These are phyloP conservation scores for Habropoda laboriosa DNA, from an alignment of 1,140 invertebrate species.

Conservation along the genomic window DNA sequence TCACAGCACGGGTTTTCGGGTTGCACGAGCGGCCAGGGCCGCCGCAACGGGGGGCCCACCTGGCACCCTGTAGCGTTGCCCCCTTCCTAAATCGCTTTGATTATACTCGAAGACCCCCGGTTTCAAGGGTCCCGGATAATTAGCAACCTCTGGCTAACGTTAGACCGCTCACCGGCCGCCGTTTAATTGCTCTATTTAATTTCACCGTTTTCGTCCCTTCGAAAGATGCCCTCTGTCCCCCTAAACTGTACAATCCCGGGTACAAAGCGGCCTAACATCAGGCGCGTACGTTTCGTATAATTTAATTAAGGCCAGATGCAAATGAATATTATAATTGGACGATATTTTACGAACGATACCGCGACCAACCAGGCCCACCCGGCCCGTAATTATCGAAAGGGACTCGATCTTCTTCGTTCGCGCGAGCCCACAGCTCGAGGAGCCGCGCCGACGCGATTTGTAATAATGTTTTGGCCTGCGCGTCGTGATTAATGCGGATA, in stretches of 20 bases:
- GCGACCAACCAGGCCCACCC: background rate
- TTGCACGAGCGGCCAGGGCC: conserved; percentile 32
- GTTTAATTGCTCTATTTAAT: conserved; percentile 60
- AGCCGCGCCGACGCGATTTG: too few relatives aligned
- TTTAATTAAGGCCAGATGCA: conserved; percentile 38
- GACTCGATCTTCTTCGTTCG: background rate
- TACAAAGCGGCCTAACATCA: too few relatives aligned
- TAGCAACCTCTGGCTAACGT: conserved; percentile 48
- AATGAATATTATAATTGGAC: conserved; percentile 39
- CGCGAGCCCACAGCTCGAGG: background rate
- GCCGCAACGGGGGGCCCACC: conserved; percentile 59
- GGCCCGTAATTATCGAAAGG: conserved; percentile 6
- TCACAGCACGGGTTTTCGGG: conserved; percentile 44
- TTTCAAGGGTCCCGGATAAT: conserved; percentile 68
- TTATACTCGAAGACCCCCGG: conserved; percentile 60
- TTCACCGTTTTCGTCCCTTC: conserved; percentile 21
- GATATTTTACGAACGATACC: conserved; percentile 36
- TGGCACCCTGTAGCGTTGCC: conserved; percentile 63
- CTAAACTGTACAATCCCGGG: background rate
- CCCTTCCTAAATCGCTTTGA: conserved; percentile 70
- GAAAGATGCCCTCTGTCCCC: background rate
- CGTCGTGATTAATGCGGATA: conserved; percentile 26
- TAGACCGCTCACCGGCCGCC: too few relatives aligned
- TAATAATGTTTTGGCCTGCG: conserved; percentile 29
- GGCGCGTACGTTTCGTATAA: conserved; percentile 15